These are phyloP conservation scores for Elephas maximus DNA, from an alignment of 2,113 vertebrate species.

Conservation along the genomic window DNA sequence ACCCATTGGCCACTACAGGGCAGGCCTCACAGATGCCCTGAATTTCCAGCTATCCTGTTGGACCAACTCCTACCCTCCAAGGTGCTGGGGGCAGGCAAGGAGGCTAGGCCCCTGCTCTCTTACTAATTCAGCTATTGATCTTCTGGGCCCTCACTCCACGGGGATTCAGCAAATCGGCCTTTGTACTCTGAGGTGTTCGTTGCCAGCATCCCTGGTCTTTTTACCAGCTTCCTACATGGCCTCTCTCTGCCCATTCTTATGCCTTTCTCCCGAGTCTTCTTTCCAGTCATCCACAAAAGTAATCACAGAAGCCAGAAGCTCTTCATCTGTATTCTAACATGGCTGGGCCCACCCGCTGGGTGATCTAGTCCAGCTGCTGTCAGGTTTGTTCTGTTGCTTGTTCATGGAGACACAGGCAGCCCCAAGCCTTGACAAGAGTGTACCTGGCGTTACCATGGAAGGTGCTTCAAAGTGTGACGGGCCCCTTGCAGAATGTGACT, in stretches of 20 bases:
- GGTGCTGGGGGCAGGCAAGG: not conserved
- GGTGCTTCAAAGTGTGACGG: not conserved
- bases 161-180: not conserved
- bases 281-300: no score
- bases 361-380: not conserved
- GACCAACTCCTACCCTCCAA: not conserved
- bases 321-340: not conserved
- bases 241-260: not conserved
- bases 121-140: not conserved
- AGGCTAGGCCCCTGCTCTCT: not conserved
- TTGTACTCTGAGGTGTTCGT: not conserved
- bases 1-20: not conserved
- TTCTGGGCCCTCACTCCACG: not conserved
- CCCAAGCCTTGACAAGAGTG: not conserved
- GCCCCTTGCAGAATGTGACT: not conserved
- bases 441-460: not conserved
- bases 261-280: not conserved
- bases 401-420: not conserved
- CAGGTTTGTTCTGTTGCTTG: not conserved
- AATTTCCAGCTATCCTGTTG: accelerated
- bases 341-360: not conserved
- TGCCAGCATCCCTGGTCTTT: not conserved
- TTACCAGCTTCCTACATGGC: not conserved
- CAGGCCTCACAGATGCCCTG: not conserved
- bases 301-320: not conserved